These are phyloP conservation scores for Cephus sareptanus DNA, from an alignment of 2,888 invertebrate genomes.

Conservation along the genomic window DNA sequence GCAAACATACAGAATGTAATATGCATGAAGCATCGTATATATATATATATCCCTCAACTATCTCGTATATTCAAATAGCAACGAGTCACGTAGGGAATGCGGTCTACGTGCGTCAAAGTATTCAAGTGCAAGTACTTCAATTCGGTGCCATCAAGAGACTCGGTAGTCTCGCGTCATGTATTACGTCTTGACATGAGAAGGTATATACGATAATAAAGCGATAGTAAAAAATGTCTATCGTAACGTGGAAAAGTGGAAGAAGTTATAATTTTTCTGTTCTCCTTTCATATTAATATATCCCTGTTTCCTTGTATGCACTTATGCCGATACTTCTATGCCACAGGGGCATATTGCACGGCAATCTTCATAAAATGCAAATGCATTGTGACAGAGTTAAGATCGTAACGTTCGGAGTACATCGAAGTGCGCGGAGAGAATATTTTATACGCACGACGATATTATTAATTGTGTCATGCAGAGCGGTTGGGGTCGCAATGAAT, in stretches of 20 bases:
- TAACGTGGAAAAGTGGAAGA: background rate
- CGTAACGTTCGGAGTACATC: background rate
- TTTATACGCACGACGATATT: background rate
- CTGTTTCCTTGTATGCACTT: background rate
- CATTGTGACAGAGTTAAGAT: background rate
- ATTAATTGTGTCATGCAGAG: background rate
- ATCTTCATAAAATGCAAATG: background rate
- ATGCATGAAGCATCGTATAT: constrained; percentile 21
- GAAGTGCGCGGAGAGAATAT: background rate
- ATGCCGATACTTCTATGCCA: background rate
- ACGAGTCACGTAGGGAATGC: background rate
- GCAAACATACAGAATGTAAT: constrained; percentile 9
- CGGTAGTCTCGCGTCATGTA: background rate
- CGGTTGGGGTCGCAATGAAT: background rate
- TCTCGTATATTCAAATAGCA: background rate
- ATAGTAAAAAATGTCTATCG: background rate
- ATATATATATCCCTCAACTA: background rate
- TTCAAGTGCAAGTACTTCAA: background rate
- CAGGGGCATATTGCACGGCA: background rate
- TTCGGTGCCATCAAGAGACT: background rate
- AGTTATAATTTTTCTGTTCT: background rate
- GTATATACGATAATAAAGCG: background rate
- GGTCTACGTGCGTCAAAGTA: background rate
- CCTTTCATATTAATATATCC: background rate
- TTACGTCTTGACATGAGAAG: background rate